Evolutionary conservation across 2,888 invertebrate species (phyloP), one percentile per base, ranked within the genome.

Genomic region (Xestoiulus laeticollis): DNA sequence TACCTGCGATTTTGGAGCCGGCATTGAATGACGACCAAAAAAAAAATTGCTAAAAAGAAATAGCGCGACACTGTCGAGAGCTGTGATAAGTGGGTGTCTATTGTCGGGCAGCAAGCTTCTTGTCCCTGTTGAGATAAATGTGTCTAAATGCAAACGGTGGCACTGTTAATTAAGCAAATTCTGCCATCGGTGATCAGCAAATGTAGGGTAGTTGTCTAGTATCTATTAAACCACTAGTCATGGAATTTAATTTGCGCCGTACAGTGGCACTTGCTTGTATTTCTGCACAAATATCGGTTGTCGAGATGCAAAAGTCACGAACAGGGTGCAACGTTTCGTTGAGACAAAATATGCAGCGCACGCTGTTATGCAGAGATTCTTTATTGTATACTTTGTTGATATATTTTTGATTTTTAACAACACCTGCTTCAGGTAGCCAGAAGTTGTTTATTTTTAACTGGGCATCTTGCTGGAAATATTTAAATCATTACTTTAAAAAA

Each of bases 21-120:
- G 14, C 59, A n/a, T 59, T 1, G 68, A 43, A 43, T 43, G 43
- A 43, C 43, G 43, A 10, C 43, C 43, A 10, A 43, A n/a, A n/a
- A n/a, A n/a, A n/a, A n/a, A 43, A 43, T 43, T 43, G 43, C 43
- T 43, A 43, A 43, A 5, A 8, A 10, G 68, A 26, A 68, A 26
- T 68, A 26, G 26, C 68, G 26, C 68, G 26, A 68, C 68, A 26
- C 68, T 19, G 59, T 59, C 59, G 22, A 26, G 68, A 68, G 68
- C 68, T 68, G 68, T 68, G 68, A 68, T 68, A 68, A 68, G 68
- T 26, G 26, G 68, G 68, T 68, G 68, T 68, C 59, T 59, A 68
- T 22, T 26, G 68, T 22, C 68, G 26, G 26, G 68, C 68, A 26
- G 68, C 68, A 26, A 43, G 68, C 22, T 10, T 26, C 22, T 68